Evolutionary conservation across 2,888 invertebrate species (phyloP).

Genomic region (Palloptera scutellata): DNA sequence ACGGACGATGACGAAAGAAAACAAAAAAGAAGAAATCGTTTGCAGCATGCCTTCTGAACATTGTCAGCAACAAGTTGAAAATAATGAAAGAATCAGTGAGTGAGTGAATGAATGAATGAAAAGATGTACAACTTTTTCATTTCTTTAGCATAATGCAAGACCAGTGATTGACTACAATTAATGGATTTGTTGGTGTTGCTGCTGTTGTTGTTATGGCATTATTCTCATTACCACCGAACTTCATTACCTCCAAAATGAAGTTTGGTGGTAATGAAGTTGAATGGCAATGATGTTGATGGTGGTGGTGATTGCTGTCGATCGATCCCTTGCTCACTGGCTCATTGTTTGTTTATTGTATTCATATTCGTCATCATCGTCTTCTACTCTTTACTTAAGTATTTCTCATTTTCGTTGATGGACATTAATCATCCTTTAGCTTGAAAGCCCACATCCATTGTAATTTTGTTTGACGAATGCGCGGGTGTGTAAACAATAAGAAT

Average conservation of each 20-base stretch:
- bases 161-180: not conserved
- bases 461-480: slow-evolving; percentile 1
- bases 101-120: not conserved
- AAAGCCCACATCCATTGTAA: not conserved
- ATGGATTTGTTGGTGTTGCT: not conserved
- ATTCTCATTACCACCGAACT: not conserved
- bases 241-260: too few species aligned
- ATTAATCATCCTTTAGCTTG: slow-evolving; percentile 37
- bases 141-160: not conserved
- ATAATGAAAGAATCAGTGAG: not conserved
- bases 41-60: not conserved
- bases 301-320: not conserved
- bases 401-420: slow-evolving; percentile 21
- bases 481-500: slow-evolving; percentile 10
- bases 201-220: not conserved
- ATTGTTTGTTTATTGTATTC: not conserved
- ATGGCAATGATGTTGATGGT: not conserved
- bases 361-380: not conserved
- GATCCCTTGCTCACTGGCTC: not conserved
- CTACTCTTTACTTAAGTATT: not conserved
- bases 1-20: too few species aligned
- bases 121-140: not conserved
- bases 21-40: not conserved
- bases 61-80: slow-evolving; percentile 8
- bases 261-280: not conserved